These are phyloP conservation scores for Pyxicephalus adspersus DNA, from an alignment of 2,113 vertebrate species.

Conservation along the genomic window DNA sequence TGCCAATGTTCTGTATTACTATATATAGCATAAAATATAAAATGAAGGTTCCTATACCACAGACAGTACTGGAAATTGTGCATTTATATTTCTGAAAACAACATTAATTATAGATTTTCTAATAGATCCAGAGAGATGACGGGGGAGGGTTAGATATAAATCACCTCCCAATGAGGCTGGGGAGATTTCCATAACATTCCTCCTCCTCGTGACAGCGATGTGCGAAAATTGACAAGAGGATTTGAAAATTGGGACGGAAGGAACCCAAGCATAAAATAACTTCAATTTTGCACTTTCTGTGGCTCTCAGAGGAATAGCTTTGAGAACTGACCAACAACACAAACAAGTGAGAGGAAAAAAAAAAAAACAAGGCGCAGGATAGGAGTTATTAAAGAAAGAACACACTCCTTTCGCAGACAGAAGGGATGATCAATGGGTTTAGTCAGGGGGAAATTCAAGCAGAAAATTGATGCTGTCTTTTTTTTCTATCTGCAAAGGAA, in stretches of 20 bases:
- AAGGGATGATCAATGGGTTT: slow-evolving; percentile 99
- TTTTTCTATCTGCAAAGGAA: slow-evolving; percentile 92
- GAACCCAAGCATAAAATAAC: slow-evolving; percentile 99
- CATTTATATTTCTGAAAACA: slow-evolving; percentile 66
- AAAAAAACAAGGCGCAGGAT: slow-evolving; percentile 87
- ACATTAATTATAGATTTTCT: slow-evolving; percentile 77
- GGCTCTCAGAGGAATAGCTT: slow-evolving; percentile 88
- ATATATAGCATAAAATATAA: slow-evolving; percentile 10
- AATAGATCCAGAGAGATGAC: slow-evolving; percentile 65
- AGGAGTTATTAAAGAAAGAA: slow-evolving; percentile 99
- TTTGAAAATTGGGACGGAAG: slow-evolving; percentile 98
- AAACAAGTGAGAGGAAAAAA: slow-evolving; percentile 80
- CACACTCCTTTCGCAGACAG: slow-evolving; percentile 93
- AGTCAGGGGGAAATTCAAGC: slow-evolving; percentile 99
- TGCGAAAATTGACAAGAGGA: slow-evolving; percentile 98
- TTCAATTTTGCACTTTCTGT: slow-evolving; percentile 88
- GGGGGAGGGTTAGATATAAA: slow-evolving; percentile 71
- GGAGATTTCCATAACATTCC: slow-evolving; percentile 82
- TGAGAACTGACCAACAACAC: slow-evolving; percentile 92
- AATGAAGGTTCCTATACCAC: slow-evolving; percentile 6
- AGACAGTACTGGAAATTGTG: slow-evolving; percentile 15
- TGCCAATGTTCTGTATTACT: slow-evolving; percentile 12
- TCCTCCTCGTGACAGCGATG: slow-evolving; percentile 90
- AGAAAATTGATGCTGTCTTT: slow-evolving; percentile 99
- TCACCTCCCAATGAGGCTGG: slow-evolving; percentile 77